Base-by-base conservation (phyloP, 2,888 invertebrate genomes). In the Cordilura impudica region DNA sequence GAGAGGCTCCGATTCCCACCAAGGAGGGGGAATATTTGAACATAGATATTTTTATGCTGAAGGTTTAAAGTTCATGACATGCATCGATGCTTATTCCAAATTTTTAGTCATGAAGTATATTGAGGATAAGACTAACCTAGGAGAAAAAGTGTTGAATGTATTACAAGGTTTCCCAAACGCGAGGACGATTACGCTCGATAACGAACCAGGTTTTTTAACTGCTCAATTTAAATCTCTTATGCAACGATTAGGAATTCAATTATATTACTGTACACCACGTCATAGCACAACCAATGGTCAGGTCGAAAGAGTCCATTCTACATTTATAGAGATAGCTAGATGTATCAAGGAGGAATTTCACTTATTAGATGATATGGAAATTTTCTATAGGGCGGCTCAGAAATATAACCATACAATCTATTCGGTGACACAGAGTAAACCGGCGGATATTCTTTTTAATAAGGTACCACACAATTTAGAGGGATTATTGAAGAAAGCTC, bases 151-250 rank as follows among this genome's bases (percentile, higher is more conserved):
- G 0, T 60, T 69, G 47, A 72, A 79, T 16, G n/a, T 78, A n/a
- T 29, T 78, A 26, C 81, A 80, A 69, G 51, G 21, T 3, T 79
- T 69, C 43, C 79, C 74, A 8, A 56, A 60, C 29, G 56, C 35
- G 5, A 79, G 74, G 16, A 43, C n/a, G 60, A 58, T 31, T 16
- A 69, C 67, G 10, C 10, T 71, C 6, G 53, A 53, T 45, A 47
- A 61, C 18, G 66, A 73, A 51, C 67, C 73, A 65, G 70, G 73
- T 12, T 75, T 74, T 53, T 26, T 21, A n/a, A 35, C 67, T 19
- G 39, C 65, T 16, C 61, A 79, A 56, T 81, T 82, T 54, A 67
- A 79, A 74, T 56, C 72, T 4, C 29, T 77, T 23, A 56, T 76
- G 69, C 51, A 81, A 18, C 56, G 81, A 65, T 23, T 81, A 43